Evolutionary conservation across 2,888 invertebrate species (phyloP).

Genomic region (Chesias legatella): DNA sequence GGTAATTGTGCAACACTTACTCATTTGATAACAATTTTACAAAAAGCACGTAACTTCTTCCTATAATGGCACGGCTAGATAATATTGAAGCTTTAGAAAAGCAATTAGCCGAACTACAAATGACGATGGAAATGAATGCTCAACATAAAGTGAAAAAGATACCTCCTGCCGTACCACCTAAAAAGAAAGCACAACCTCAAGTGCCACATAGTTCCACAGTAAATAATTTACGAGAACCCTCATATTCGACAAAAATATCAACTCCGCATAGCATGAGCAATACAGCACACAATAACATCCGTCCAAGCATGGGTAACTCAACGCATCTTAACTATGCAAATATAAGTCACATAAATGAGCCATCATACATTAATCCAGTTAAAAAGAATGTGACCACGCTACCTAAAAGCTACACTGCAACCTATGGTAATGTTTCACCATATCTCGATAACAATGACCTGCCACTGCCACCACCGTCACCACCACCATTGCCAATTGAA

Average conservation of each 20-base stretch:
- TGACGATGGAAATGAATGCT: slow-evolving; percentile 68
- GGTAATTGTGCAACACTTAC: too few species aligned
- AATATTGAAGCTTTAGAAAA: slow-evolving; percentile 85
- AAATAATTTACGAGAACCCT: slow-evolving; percentile 85
- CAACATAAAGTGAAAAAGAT: slow-evolving; percentile 78
- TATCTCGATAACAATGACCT: slow-evolving; percentile 74
- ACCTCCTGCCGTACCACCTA: slow-evolving; percentile 90
- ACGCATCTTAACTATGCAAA: slow-evolving; percentile 61
- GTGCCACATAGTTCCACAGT: slow-evolving; percentile 89
- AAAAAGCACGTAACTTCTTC: not conserved
- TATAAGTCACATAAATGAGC: slow-evolving; percentile 45
- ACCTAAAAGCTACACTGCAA: slow-evolving; percentile 54
- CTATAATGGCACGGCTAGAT: slow-evolving; percentile 64
- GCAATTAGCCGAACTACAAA: slow-evolving; percentile 84
- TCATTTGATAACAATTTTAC: not conserved
- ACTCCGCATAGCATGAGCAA: slow-evolving; percentile 49
- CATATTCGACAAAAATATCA: slow-evolving; percentile 83
- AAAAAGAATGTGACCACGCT: slow-evolving; percentile 39
- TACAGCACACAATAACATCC: slow-evolving; percentile 47
- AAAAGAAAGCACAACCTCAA: slow-evolving; percentile 84
- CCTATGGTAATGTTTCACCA: slow-evolving; percentile 81
- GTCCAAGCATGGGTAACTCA: slow-evolving; percentile 33
- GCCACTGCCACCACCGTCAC: slow-evolving; percentile 78
- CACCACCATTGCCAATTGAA: slow-evolving; percentile 68
- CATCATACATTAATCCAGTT: slow-evolving; percentile 38